Evolutionary conservation across 2,113 vertebrate species (phyloP), one percentile per base, ranked within the genome.

Genomic region (Scolopax mira): DNA sequence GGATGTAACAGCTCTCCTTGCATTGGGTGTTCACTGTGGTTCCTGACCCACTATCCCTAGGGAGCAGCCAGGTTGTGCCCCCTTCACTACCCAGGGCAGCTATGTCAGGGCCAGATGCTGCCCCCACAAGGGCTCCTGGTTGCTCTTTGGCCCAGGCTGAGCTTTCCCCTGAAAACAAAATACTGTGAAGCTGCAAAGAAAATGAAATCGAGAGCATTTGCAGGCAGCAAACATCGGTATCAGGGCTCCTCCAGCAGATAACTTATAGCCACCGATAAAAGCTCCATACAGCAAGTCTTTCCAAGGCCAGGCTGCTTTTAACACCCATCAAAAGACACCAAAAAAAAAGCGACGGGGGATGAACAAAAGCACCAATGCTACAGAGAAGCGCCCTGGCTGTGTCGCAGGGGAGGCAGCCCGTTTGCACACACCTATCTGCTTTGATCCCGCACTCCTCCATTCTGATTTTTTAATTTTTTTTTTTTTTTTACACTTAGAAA

Each of bases 291-390:
- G 15, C 4, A 1, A 4, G 60, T 6, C 85, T 67, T 69, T 57
- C 74, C 1, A 9, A 79, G 79, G 78, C 81, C 84, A 69, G 87
- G 71, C 78, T 79, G 89, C 93, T 85, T 87, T 89, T 71, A 91
- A 57, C 35, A 58, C 52, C 28, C 49, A 25, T 49, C 70, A 57
- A 72, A 64, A 64, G 39, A 8, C 44, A 33, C 31, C 13, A 37
- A 4, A 27, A 37, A 10, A 60, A 69, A 48, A 42, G 8, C 61
- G 54, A 46, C 79, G 23, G 30, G 62, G 28, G n/a, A 19, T 10
- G 44, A 51, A 51, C 4, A 57, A 30, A 57, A 49, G 69, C 18
- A 41, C 42, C 5, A 33, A 3, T 1, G 2, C 44, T 14, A 18
- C 3, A 1, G 77, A 81, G 77, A 10, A 0, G 25, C 11, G 3